phyloP scores from a whole-genome alignment of 1,140 invertebrate genomes.

The Probaryconus sp. region DNA sequence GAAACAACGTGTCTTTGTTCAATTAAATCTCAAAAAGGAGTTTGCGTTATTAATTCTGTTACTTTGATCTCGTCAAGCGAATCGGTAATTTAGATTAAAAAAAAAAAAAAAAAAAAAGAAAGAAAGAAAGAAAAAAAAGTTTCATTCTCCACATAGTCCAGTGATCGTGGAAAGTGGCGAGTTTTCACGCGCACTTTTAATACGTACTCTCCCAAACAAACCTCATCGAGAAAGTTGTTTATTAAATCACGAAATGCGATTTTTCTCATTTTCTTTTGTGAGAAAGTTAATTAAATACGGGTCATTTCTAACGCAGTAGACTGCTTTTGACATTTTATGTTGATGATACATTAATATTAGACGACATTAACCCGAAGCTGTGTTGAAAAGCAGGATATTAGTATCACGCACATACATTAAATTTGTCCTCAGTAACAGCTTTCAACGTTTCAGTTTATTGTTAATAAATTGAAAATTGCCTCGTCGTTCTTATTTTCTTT shows the following conservation, averaged over 20 bases:
- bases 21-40: conserved; percentile 19
- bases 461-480: too few relatives aligned
- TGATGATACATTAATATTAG: conserved; percentile 24
- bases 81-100: conserved; percentile 35
- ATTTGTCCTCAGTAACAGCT: too few relatives aligned
- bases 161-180: conserved; percentile 46
- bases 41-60: conserved; percentile 39
- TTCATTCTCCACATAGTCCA: conserved; percentile 30
- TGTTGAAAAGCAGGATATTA: conserved; percentile 3
- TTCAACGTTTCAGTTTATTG: too few relatives aligned
- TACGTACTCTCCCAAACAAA: conserved; percentile 32
- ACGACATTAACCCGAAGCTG: conserved; percentile 12
- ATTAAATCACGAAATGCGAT: conserved; percentile 43
- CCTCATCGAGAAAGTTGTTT: conserved; percentile 54
- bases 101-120: conserved; percentile 18
- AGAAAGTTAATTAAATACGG: conserved; percentile 52
- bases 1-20: conserved; percentile 21
- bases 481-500: too few relatives aligned
- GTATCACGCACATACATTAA: conserved; percentile 23
- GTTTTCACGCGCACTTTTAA: conserved; percentile 42
- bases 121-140: conserved; percentile 21
- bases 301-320: conserved; percentile 30
- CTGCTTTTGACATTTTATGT: conserved; percentile 36
- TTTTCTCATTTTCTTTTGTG: conserved; percentile 51
- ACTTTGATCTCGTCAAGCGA: conserved; percentile 22